Conservation (phyloP, 2,888 invertebrate genomes). For the Eulithis prunata region DNA sequence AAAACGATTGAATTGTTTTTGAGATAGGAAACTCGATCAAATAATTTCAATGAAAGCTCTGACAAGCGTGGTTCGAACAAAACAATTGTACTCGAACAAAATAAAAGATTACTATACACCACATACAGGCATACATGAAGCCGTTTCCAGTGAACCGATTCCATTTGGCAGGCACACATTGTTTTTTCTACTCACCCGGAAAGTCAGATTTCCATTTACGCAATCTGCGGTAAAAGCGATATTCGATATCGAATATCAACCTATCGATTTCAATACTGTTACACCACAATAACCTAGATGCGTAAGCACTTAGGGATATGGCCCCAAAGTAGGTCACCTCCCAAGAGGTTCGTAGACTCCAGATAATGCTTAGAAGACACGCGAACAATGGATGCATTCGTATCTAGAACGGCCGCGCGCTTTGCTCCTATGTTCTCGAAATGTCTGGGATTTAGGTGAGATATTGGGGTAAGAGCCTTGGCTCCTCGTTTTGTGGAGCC, state of each 20-base stretch:
- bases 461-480: slow-evolving; percentile 39
- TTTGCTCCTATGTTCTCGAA: slow-evolving; percentile 45
- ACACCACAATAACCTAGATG: slow-evolving; percentile 74
- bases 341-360: slow-evolving; percentile 62
- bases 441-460: slow-evolving; percentile 41
- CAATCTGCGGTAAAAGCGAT: slow-evolving; percentile 68
- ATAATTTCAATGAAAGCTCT: slow-evolving; percentile 8
- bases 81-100: slow-evolving; percentile 24
- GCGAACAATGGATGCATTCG: slow-evolving; percentile 64
- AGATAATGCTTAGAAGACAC: slow-evolving; percentile 69
- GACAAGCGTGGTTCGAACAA: slow-evolving; percentile 12
- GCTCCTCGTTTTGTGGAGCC: slow-evolving; percentile 24
- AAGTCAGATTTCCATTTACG: slow-evolving; percentile 65
- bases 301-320: slow-evolving; percentile 76
- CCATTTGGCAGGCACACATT: slow-evolving; percentile 53
- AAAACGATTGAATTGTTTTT: too few species aligned
- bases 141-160: slow-evolving; percentile 37
- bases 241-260: slow-evolving; percentile 60
- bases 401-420: slow-evolving; percentile 50
- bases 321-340: slow-evolving; percentile 72
- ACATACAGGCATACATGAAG: slow-evolving; percentile 14
- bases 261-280: slow-evolving; percentile 64
- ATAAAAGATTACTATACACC: slow-evolving; percentile 21
- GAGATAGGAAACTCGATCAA: not conserved
- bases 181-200: slow-evolving; percentile 53